Evolutionary conservation across 2,797 vertebrate species (phyloP).

Genomic region (Cichlasoma orientale): DNA sequence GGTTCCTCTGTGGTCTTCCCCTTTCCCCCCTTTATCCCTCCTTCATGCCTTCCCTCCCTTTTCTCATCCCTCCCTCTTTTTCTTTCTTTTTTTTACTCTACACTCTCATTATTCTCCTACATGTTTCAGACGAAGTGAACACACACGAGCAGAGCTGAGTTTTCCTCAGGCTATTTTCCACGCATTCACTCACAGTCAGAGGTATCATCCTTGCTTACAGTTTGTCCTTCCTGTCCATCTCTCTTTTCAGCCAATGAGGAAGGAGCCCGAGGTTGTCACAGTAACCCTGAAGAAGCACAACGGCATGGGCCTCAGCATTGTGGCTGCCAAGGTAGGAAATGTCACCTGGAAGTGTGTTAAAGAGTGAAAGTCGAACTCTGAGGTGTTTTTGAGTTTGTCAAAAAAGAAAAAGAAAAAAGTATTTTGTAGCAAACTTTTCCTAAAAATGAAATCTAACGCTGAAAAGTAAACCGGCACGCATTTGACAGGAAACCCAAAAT

Average conservation of each 20-base stretch:
- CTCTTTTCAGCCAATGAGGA: constrained; percentile 88
- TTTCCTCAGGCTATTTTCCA: not conserved
- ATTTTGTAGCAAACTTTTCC: not conserved
- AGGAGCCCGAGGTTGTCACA: constrained; percentile 96
- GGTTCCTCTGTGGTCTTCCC: constrained; percentile 75
- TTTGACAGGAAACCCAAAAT: constrained; percentile 49
- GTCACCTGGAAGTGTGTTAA: not conserved
- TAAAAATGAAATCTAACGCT: not conserved
- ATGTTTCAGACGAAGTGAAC: constrained; percentile 28
- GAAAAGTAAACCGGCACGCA: not conserved
- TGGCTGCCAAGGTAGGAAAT: constrained; percentile 94
- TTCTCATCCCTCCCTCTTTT: constrained; percentile 40
- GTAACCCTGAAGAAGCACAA: constrained; percentile 99
- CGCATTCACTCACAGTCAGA: not conserved
- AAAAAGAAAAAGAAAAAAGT: too few relatives aligned
- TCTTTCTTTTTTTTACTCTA: constrained; percentile 17
- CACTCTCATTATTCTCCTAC: constrained; percentile 12
- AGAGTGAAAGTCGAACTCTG: not conserved
- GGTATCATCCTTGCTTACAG: constrained; percentile 39
- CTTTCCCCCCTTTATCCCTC: constrained; percentile 43
- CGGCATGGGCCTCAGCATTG: constrained; percentile 98
- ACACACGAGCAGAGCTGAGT: not conserved
- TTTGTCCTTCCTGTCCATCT: constrained; percentile 54
- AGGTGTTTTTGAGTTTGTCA: not conserved
- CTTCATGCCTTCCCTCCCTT: constrained; percentile 52